Conservation (phyloP, 1,140 invertebrate species). For the Sminthurinus signatus region DNA sequence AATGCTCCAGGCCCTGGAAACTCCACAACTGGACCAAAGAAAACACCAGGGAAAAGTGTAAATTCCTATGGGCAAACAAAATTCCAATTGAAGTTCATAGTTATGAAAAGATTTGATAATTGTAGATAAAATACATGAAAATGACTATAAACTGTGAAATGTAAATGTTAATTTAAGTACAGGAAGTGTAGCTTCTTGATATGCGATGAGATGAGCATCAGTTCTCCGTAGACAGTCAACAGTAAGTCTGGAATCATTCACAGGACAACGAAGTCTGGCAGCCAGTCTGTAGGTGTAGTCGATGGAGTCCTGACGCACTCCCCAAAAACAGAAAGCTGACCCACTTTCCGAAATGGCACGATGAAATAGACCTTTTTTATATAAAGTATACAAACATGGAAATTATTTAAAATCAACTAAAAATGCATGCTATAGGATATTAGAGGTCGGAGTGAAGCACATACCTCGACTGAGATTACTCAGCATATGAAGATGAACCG, state of each 20-base stretch:
- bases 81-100: too few relatives aligned
- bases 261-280: slow-evolving; percentile 19
- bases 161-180: slow-evolving; percentile 10
- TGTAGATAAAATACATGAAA: too few relatives aligned
- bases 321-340: slow-evolving; percentile 31
- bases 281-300: slow-evolving; percentile 25
- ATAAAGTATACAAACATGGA: background rate
- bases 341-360: slow-evolving; percentile 30
- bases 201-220: slow-evolving; percentile 29
- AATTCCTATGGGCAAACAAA: slow-evolving; percentile 32
- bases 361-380: slow-evolving; percentile 25
- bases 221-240: slow-evolving; percentile 29
- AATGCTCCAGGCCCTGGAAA: slow-evolving; percentile 17
- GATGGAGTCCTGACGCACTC: slow-evolving; percentile 25
- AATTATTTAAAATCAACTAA: too few relatives aligned
- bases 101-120: too few relatives aligned
- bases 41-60: slow-evolving; percentile 29
- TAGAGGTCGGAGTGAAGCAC: too few relatives aligned
- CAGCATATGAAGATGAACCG: slow-evolving; percentile 28
- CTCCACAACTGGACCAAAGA: slow-evolving; percentile 35
- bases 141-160: too few relatives aligned
- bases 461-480: slow-evolving; percentile 23
- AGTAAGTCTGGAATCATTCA: slow-evolving; percentile 18
- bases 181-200: slow-evolving; percentile 24
- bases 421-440: too few relatives aligned